These are phyloP conservation scores for Bombycilla garrulus DNA, from an alignment of 2,113 vertebrate species.

Conservation along the genomic window DNA sequence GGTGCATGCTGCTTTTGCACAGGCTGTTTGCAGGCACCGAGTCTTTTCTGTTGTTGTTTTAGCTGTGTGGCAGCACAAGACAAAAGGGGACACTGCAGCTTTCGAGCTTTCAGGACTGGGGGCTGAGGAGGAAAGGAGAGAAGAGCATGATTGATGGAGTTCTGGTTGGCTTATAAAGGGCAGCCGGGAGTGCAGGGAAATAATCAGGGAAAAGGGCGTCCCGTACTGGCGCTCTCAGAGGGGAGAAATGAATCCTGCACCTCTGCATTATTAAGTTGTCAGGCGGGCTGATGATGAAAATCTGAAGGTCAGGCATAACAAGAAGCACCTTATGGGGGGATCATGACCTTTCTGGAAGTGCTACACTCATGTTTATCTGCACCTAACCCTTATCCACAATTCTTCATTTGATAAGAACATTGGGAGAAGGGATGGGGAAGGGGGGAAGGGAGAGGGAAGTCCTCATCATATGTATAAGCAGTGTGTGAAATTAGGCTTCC, in stretches of 20 bases:
- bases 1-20: background rate
- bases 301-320: conserved; percentile 99
- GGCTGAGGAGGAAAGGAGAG: conserved; percentile 80
- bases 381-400: conserved; percentile 98
- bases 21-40: background rate
- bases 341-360: conserved; percentile 91
- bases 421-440: conserved; percentile 45
- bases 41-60: conserved; percentile 42
- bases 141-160: conserved; percentile 96
- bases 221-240: conserved; percentile 82
- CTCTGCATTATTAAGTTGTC: conserved; percentile 96
- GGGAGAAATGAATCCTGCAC: conserved; percentile 88
- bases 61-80: conserved; percentile 64
- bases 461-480: conserved; percentile 76
- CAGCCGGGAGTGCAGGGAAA: conserved; percentile 92
- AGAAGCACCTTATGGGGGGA: conserved; percentile 95
- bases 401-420: conserved; percentile 98
- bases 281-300: conserved; percentile 96
- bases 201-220: conserved; percentile 96
- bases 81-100: conserved; percentile 80
- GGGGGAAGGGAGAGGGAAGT: conserved; percentile 27
- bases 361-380: conserved; percentile 99
- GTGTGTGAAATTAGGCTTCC: conserved; percentile 78
- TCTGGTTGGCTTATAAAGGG: conserved; percentile 97
- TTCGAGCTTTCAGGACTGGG: conserved; percentile 68